Conservation (phyloP, 2,888 invertebrate genomes). For the Rotaria sp. region DNA sequence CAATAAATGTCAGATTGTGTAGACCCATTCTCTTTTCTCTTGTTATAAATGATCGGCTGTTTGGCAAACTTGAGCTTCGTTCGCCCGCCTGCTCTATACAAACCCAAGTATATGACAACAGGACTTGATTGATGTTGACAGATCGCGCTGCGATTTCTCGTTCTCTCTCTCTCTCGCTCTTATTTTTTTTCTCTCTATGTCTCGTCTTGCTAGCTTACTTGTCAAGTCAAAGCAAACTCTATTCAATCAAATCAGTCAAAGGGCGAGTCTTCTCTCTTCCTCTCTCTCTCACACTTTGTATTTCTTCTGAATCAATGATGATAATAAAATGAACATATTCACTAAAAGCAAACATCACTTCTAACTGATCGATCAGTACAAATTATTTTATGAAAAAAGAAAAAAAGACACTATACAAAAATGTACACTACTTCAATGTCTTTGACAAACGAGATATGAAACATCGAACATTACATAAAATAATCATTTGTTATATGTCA, state of each 20-base stretch:
- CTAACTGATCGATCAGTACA: not conserved
- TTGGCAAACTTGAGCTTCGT: not conserved
- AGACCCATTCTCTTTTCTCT: not conserved
- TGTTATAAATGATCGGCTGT: not conserved
- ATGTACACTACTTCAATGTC: not conserved
- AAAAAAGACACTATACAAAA: not conserved
- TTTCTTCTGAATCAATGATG: not conserved
- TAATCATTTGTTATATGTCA: slow-evolving; percentile 19
- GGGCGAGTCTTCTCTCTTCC: not conserved
- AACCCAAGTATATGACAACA: not conserved
- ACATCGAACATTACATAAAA: not conserved
- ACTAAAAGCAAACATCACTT: not conserved
- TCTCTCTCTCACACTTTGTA: not conserved
- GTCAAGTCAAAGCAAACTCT: not conserved
- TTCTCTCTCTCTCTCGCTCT: not conserved
- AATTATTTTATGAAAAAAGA: not conserved
- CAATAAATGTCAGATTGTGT: not conserved
- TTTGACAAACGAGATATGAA: not conserved
- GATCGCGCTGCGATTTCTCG: not conserved
- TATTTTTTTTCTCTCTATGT: not conserved
- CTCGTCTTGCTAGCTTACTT: slow-evolving; percentile 10
- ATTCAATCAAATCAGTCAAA: slow-evolving; percentile 19
- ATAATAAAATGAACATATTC: not conserved
- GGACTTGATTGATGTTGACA: slow-evolving; percentile 9
- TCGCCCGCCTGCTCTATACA: not conserved